phyloP scores from a whole-genome alignment of 2,113 vertebrate genomes.

The Caloenas nicobarica region DNA sequence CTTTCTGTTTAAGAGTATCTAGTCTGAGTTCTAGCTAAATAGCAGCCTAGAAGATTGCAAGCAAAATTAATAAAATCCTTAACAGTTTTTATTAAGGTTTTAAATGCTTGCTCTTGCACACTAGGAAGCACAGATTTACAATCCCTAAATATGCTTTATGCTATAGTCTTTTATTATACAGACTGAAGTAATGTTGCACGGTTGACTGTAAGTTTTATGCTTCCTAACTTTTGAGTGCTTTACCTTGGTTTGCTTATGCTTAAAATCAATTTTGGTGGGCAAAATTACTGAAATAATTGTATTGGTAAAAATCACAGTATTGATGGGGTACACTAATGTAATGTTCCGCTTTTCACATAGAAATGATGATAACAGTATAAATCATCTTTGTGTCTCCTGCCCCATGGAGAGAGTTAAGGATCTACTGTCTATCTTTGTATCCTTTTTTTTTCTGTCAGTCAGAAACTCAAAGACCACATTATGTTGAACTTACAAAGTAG shows the following conservation, averaged over 20 bases:
- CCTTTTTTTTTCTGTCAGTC: not conserved
- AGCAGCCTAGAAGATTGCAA: not conserved
- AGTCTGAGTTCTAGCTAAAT: not conserved
- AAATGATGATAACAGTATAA: not conserved
- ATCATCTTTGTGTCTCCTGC: not conserved
- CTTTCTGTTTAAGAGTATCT: not conserved
- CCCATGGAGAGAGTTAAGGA: not conserved
- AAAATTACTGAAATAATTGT: not conserved
- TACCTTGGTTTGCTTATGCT: not conserved
- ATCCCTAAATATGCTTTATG: not conserved
- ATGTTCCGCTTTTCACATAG: not conserved
- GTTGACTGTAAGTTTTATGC: not conserved
- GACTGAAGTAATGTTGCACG: not conserved
- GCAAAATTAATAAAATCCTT: not conserved
- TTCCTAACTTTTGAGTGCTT: not conserved
- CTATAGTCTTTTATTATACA: not conserved
- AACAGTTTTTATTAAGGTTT: not conserved
- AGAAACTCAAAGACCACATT: not conserved
- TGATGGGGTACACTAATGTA: not conserved
- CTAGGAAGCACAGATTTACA: not conserved
- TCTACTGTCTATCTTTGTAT: not conserved
- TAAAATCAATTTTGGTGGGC: not conserved
- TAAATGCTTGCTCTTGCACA: not conserved
- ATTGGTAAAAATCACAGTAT: not conserved
- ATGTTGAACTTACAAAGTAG: not conserved